Evolutionary conservation across 2,888 invertebrate genomes (phyloP).

Genomic region (Venusia cambrica): DNA sequence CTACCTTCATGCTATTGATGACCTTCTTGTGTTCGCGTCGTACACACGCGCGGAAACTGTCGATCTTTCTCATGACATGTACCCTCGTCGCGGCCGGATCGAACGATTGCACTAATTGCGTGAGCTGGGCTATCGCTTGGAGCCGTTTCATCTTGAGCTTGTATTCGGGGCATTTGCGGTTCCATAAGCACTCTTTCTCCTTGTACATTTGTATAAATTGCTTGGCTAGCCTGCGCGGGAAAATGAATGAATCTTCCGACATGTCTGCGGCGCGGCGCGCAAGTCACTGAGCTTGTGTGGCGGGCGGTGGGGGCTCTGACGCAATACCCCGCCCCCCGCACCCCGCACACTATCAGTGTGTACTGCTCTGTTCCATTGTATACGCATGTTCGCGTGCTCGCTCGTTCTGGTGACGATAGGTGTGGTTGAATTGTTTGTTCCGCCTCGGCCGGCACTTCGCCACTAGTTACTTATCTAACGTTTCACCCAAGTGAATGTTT

Average conservation of each 20-base stretch:
- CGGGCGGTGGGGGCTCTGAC: constrained; percentile 13
- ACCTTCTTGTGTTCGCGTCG: constrained; percentile 56
- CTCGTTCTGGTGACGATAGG: constrained; percentile 19
- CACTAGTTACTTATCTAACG: too few relatives aligned
- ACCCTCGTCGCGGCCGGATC: constrained; percentile 62
- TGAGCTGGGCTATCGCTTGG: constrained; percentile 57
- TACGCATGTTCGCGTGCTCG: constrained; percentile 14
- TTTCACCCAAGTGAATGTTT: too few relatives aligned
- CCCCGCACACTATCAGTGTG: not conserved
- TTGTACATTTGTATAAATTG: constrained; percentile 57
- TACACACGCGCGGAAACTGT: constrained; percentile 67
- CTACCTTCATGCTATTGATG: constrained; percentile 44
- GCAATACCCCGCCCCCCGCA: constrained; percentile 4
- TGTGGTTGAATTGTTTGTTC: constrained; percentile 14
- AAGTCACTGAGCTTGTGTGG: constrained; percentile 53
- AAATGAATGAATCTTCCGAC: constrained; percentile 41
- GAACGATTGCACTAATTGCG: constrained; percentile 56
- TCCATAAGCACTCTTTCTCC: constrained; percentile 60
- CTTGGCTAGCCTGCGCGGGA: constrained; percentile 58
- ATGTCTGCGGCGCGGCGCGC: constrained; percentile 59
- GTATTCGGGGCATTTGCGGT: constrained; percentile 47
- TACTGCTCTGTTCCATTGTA: constrained; percentile 4
- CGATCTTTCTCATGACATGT: constrained; percentile 66
- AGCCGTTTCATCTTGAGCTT: constrained; percentile 56
- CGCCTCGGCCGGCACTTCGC: too few relatives aligned